Evolutionary conservation across 2,888 invertebrate species (phyloP), one percentile per base, ranked within the genome.

Genomic region (Choristoneura rosaceana): DNA sequence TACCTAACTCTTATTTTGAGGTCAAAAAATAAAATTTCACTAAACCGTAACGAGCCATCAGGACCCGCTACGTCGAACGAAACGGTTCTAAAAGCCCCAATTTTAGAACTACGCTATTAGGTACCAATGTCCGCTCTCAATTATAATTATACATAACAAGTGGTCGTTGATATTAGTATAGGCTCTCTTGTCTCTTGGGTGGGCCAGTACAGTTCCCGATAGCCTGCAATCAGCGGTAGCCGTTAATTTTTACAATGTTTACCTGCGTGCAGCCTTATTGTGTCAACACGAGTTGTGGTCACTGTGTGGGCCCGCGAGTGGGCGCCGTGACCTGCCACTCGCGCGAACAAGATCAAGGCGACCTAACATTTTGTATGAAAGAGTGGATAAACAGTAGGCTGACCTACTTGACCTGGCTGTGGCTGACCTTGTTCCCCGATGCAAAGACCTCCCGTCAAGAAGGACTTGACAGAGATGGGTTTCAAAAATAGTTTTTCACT

Each of bases 331-430:
- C 69, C 73, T 60, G 65, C 43, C 55, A 43, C 70, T 63, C 47
- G 47, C 38, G 67, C 67, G 71, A 71, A 71, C 71, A 71, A 71
- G 71, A 71, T 71, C 67, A 71, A 71, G 71, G 71, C 67, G 62
- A 63, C 47, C 63, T 38, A 58, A 17, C n/a, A 45, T 66, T 25
- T 55, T 41, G 45, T 50, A 64, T 50, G 58, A 65, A 25, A 47
- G 59, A 64, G 55, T 25, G 25, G 25, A 55, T 25, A 55, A 55
- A 55, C 55, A 55, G 55, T 25, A 55, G 55, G 55, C n/a, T 55
- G 55, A 55, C 55, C 55, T 55, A 25, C 55, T 17, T 55, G 55
- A 55, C 55, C 55, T 12, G 52, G 17, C 52, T 52, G 17, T 12
- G 52, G 17, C 52, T 52, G 17, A 17, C 52, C 52, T 52, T 25